Evolutionary conservation across 2,797 vertebrate genomes (phyloP).

Genomic region (Sebastes glaucus): DNA sequence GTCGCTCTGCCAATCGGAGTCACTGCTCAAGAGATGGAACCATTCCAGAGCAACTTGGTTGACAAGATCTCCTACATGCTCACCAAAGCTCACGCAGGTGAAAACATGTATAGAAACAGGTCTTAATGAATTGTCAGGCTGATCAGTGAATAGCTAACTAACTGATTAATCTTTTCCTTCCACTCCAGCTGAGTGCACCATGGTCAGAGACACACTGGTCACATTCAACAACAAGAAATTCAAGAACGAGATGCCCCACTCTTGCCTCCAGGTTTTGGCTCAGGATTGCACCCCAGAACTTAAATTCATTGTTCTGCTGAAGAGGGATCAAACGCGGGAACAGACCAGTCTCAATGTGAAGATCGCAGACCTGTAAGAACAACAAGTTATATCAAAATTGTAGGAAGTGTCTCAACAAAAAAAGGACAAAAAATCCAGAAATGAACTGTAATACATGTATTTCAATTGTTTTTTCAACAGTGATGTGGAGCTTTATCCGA

Average conservation of each 20-base stretch:
- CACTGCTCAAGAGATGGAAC: slow-evolving; percentile 54
- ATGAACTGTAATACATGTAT: not conserved
- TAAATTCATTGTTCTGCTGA: slow-evolving; percentile 86
- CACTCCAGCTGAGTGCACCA: slow-evolving; percentile 61
- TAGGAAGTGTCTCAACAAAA: not conserved
- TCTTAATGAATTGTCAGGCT: not conserved
- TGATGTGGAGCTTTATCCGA: slow-evolving; percentile 79
- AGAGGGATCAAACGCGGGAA: slow-evolving; percentile 69
- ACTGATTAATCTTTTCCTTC: not conserved
- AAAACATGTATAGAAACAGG: not conserved
- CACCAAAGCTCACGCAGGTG: slow-evolving; percentile 69
- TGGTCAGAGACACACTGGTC: slow-evolving; percentile 47
- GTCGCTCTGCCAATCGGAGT: slow-evolving; percentile 67
- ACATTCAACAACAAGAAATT: slow-evolving; percentile 74
- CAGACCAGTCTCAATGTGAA: slow-evolving; percentile 77
- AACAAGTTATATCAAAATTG: not conserved
- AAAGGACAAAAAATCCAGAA: not conserved
- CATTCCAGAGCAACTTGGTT: slow-evolving; percentile 37
- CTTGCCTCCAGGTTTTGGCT: slow-evolving; percentile 84
- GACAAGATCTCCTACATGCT: slow-evolving; percentile 60
- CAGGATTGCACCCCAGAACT: slow-evolving; percentile 85
- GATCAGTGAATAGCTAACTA: not conserved
- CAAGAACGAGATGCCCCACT: slow-evolving; percentile 78
- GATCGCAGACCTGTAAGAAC: slow-evolving; percentile 81
- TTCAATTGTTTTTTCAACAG: slow-evolving; percentile 65